Evolutionary conservation across 1,140 invertebrate species (phyloP), one percentile per base, ranked within the genome.

Genomic region (Papilio xuthus): DNA sequence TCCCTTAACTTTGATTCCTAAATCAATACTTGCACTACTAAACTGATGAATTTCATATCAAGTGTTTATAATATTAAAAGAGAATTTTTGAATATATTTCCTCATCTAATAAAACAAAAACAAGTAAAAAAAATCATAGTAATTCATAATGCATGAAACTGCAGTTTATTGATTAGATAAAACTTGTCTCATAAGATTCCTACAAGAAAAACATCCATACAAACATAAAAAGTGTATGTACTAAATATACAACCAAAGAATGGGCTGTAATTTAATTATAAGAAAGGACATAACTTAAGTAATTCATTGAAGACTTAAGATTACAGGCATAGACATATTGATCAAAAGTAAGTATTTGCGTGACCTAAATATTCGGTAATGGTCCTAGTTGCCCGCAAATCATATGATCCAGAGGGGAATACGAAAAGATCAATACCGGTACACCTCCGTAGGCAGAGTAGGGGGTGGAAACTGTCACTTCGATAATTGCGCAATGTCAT

Each of bases 391-490:
- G 23, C n/a, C 74, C 53, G 32, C 28, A 79, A 79, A 81, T 80
- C 85, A 90, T 90, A 92, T 91, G 91, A 92, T 92, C 88, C 81
- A 87, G 82, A 82, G 79, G 82, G 81, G 87, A 85, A 92, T 90
- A 79, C 92, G 83, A 90, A 92, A 92, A 92, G 92, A 94, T 94
- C 93, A 90, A 94, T 94, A 94, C 89, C 89, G 88, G 89, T 85
- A 80, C 88, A 80, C 81, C 84, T 82, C 84, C 86, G 84, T 85
- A 69, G 81, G 82, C 79, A 78, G 79, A 83, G 82, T 84, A 88
- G 92, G 90, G 92, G 92, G 93, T 92, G 92, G 92, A 84, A 85
- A 83, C 89, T 90, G 90, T 90, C 91, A 90, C 77, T 63, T 28
- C 77, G 74, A 53, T 83, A 90, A 93, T 94, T 94, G 92, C 92